A percentile compares a stretch with the other conserved stretches of the same genome.
phyloP scores from a whole-genome alignment of 1,140 invertebrate genomes.

The Bombus waltoni region DNA sequence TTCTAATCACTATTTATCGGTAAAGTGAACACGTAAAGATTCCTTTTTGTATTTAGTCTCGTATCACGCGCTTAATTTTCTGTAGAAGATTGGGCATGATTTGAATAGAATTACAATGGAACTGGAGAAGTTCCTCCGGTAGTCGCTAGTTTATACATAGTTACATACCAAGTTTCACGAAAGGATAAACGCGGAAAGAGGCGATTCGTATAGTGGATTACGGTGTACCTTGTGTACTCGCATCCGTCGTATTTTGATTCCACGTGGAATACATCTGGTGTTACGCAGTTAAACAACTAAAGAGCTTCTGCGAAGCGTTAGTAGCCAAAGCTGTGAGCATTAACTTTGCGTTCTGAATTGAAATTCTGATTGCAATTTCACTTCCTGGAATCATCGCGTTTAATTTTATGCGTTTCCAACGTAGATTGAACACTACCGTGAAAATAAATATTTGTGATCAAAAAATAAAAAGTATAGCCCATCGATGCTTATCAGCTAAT shows the following conservation, averaged over 20 bases:
- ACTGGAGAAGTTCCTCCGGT: slow-evolving; percentile 26
- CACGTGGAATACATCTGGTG: slow-evolving; percentile 3
- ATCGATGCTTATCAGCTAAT: no score
- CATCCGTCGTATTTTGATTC: slow-evolving; percentile 5
- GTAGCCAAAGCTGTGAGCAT: neutral
- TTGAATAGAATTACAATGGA: neutral
- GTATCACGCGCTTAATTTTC: neutral
- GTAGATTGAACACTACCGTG: no score
- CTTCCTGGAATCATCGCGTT: neutral
- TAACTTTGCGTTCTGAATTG: neutral
- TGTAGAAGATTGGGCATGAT: neutral
- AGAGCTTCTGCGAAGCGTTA: neutral
- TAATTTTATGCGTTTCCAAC: neutral
- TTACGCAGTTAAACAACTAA: slow-evolving; percentile 24
- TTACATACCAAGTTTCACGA: slow-evolving; percentile 35
- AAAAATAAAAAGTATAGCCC: no score
- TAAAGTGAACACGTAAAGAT: neutral
- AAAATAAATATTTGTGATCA: no score
- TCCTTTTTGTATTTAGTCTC: neutral
- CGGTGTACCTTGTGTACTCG: slow-evolving; percentile 21
- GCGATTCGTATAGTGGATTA: slow-evolving; percentile 38
- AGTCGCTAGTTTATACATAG: slow-evolving; percentile 50
- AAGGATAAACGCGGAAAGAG: slow-evolving; percentile 36
- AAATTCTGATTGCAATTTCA: slow-evolving; percentile 4
- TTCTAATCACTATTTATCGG: no score